These are phyloP conservation scores for Cryptus armator DNA, from an alignment of 2,888 invertebrate genomes.

Conservation along the genomic window DNA sequence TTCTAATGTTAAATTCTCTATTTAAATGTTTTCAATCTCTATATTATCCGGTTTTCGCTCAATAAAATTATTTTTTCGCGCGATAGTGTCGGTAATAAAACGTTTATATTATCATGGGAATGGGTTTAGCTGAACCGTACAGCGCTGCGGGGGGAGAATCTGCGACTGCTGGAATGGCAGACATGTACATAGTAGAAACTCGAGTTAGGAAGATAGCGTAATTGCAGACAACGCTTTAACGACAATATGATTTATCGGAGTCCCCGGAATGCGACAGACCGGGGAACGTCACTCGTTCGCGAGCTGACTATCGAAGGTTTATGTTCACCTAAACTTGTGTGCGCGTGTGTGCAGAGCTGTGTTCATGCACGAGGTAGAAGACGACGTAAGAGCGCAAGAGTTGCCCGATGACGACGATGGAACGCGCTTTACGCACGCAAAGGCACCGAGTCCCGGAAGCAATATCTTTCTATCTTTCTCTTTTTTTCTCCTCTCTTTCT, in stretches of 20 bases:
- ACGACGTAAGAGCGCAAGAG: constrained; percentile 38
- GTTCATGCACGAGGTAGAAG: constrained; percentile 6
- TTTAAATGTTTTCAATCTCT: background rate
- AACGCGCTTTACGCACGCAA: constrained; percentile 49
- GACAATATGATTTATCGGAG: constrained; percentile 50
- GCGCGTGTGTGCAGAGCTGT: background rate
- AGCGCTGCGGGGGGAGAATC: constrained; percentile 1
- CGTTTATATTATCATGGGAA: constrained; percentile 28
- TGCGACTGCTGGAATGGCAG: background rate
- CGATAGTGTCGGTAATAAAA: constrained; percentile 37
- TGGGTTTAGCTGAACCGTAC: background rate
- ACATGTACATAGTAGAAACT: background rate
- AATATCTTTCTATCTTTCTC: background rate
- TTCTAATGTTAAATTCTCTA: background rate
- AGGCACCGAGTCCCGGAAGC: constrained; percentile 62
- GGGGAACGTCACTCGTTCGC: constrained; percentile 24
- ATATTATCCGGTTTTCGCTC: background rate
- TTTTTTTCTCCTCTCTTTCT: constrained; percentile 6
- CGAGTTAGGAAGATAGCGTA: background rate
- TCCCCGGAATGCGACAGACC: constrained; percentile 35
- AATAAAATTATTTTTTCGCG: background rate
- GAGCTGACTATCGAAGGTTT: background rate
- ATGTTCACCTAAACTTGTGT: background rate
- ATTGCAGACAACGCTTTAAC: constrained; percentile 35
- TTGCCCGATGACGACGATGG: constrained; percentile 55